These are phyloP conservation scores for Zaprionus davidi DNA, from an alignment of 1,140 invertebrate genomes.

Conservation along the genomic window DNA sequence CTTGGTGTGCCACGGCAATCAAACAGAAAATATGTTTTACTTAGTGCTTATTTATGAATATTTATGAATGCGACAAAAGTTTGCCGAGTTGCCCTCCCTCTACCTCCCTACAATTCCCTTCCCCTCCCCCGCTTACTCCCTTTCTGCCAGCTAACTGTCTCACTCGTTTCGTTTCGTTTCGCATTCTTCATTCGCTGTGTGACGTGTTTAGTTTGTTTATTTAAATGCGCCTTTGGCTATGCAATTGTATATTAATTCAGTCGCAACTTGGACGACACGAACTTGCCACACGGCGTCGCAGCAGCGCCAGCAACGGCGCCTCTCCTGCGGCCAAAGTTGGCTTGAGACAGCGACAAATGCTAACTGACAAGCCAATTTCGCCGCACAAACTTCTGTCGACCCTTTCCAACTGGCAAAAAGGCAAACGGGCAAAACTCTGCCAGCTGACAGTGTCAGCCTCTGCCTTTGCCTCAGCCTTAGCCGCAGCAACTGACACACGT, in stretches of 20 bases:
- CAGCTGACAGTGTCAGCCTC: constrained; percentile 49
- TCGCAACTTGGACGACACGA: constrained; percentile 49
- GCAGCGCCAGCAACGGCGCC: neutral
- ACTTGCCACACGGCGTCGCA: neutral
- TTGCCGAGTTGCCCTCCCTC: constrained; percentile 18
- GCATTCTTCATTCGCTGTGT: constrained; percentile 6
- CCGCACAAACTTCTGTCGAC: constrained; percentile 33
- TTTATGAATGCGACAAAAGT: constrained; percentile 80
- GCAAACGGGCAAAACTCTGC: constrained; percentile 10
- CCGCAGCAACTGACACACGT: constrained; percentile 68
- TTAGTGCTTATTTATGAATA: constrained; percentile 76
- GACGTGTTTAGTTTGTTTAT: constrained; percentile 71
- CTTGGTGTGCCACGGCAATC: constrained; percentile 65
- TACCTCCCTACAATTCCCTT: neutral
- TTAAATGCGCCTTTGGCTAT: constrained; percentile 79
- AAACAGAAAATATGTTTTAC: constrained; percentile 79
- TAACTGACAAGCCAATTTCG: constrained; percentile 81
- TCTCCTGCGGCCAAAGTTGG: constrained; percentile 38
- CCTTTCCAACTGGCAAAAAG: constrained; percentile 35
- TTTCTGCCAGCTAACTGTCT: neutral
- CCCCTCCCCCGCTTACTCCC: neutral
- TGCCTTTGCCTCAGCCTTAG: constrained; percentile 49
- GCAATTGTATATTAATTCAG: constrained; percentile 83
- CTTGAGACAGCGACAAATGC: constrained; percentile 74
- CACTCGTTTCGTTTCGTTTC: constrained; percentile 2